A percentile compares a stretch with the other conserved stretches of the same genome.
Evolutionary conservation across 2,113 vertebrate genomes (phyloP).

Genomic region (Eublepharis macularius): DNA sequence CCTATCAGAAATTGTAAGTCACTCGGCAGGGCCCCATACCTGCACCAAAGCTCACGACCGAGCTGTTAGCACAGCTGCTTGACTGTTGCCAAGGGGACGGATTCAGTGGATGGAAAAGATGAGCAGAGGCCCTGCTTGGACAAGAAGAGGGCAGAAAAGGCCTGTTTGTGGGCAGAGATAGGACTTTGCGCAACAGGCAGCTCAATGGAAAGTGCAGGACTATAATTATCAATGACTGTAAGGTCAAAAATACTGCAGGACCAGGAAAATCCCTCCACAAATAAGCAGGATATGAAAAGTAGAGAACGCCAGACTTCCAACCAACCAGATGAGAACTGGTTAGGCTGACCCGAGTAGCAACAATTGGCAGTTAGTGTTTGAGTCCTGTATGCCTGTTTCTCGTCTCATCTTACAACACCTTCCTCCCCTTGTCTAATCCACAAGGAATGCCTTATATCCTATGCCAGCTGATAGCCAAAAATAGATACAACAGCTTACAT

Average conservation of each 20-base stretch:
- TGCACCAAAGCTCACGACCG: slow-evolving; percentile 31
- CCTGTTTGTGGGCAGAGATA: slow-evolving; percentile 52
- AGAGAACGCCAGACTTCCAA: slow-evolving; percentile 2
- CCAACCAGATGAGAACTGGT: slow-evolving; percentile 31
- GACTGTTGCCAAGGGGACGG: slow-evolving; percentile 55
- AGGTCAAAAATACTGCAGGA: slow-evolving; percentile 57
- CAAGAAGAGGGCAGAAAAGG: slow-evolving; percentile 57
- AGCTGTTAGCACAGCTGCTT: slow-evolving; percentile 52
- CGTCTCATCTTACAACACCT: neutral
- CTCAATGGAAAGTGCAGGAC: slow-evolving; percentile 67
- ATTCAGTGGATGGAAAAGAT: slow-evolving; percentile 66
- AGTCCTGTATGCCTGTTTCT: neutral
- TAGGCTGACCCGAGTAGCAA: neutral
- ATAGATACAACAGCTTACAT: neutral
- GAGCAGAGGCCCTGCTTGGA: slow-evolving; percentile 49
- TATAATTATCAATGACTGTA: slow-evolving; percentile 70
- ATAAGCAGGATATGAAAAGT: slow-evolving; percentile 34
- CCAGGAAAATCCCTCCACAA: slow-evolving; percentile 40
- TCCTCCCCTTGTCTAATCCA: neutral
- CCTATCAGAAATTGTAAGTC: slow-evolving; percentile 37
- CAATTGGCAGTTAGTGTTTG: neutral
- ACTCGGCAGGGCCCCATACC: slow-evolving; percentile 47
- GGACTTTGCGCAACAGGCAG: slow-evolving; percentile 55
- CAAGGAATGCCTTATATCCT: neutral
- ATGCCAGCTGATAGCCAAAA: neutral